Evolutionary conservation across 2,888 invertebrate genomes (phyloP).

Genomic region (Drosophila melanosoma): DNA sequence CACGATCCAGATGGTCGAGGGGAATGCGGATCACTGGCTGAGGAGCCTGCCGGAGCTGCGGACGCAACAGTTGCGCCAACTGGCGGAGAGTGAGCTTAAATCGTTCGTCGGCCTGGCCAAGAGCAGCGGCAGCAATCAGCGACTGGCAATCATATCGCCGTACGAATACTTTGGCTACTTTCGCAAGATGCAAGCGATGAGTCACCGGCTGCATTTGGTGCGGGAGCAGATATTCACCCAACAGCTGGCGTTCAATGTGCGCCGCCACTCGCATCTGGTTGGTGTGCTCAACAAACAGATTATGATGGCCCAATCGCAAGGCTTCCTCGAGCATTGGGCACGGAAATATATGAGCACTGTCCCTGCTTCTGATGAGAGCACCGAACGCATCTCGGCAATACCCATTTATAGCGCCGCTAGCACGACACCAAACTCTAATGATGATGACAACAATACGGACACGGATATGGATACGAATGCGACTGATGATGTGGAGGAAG

Average conservation of each 20-base stretch:
- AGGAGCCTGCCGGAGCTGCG: slow-evolving; percentile 62
- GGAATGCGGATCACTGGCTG: slow-evolving; percentile 60
- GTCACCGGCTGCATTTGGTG: slow-evolving; percentile 69
- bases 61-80: slow-evolving; percentile 41
- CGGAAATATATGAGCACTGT: slow-evolving; percentile 64
- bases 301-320: slow-evolving; percentile 55
- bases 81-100: slow-evolving; percentile 64
- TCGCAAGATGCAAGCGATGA: slow-evolving; percentile 59
- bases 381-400: slow-evolving; percentile 39
- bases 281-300: slow-evolving; percentile 64
- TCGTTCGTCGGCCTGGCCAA: slow-evolving; percentile 59
- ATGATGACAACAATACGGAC: neutral
- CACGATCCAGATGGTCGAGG: slow-evolving; percentile 57
- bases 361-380: slow-evolving; percentile 61
- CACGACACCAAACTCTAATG: slow-evolving; percentile 3
- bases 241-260: slow-evolving; percentile 73
- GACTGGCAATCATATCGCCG: slow-evolving; percentile 70
- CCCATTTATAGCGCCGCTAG: slow-evolving; percentile 3
- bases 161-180: slow-evolving; percentile 79
- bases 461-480: neutral
- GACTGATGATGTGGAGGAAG: neutral
- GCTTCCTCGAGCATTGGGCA: slow-evolving; percentile 70
- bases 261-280: slow-evolving; percentile 70
- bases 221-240: slow-evolving; percentile 72
- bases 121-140: slow-evolving; percentile 43